phyloP scores from a whole-genome alignment of 2,113 vertebrate genomes.

The Polypterus senegalus region DNA sequence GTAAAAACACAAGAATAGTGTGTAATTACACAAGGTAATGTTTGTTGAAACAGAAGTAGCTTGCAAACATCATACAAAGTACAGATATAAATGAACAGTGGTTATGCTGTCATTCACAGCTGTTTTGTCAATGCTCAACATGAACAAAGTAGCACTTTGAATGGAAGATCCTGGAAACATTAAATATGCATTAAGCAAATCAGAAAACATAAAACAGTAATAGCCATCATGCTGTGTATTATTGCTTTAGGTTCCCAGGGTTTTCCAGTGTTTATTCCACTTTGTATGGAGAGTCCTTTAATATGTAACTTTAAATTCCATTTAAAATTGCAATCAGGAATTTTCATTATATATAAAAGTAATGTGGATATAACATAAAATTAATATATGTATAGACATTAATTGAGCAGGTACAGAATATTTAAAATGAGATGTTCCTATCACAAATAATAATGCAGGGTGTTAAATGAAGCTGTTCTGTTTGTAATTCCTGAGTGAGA shows the following conservation, averaged over 20 bases:
- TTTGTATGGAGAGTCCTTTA: too few species aligned
- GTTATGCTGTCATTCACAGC: conserved; percentile 18
- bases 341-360: background rate
- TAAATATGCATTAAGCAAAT: conserved; percentile 10
- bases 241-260: too few species aligned
- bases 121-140: conserved; percentile 13
- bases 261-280: too few species aligned
- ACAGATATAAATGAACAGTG: conserved; percentile 19
- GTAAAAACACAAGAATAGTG: conserved; percentile 20
- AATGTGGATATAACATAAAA: too few species aligned
- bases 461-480: conserved; percentile 19
- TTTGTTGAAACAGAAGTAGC: conserved; percentile 23
- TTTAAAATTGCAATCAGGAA: too few species aligned
- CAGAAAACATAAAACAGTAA: background rate
- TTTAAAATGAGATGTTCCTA: too few species aligned
- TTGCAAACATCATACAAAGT: conserved; percentile 21
- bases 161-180: conserved; percentile 15
- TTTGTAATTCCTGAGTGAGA: conserved; percentile 12
- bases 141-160: conserved; percentile 12
- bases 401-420: too few species aligned
- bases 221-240: too few species aligned
- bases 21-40: conserved; percentile 18
- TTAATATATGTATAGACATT: too few species aligned
- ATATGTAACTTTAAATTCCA: too few species aligned
- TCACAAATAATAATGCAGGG: conserved; percentile 28